Base-by-base conservation (phyloP, 2,797 vertebrate genomes). In the Sebastes cheni region DNA sequence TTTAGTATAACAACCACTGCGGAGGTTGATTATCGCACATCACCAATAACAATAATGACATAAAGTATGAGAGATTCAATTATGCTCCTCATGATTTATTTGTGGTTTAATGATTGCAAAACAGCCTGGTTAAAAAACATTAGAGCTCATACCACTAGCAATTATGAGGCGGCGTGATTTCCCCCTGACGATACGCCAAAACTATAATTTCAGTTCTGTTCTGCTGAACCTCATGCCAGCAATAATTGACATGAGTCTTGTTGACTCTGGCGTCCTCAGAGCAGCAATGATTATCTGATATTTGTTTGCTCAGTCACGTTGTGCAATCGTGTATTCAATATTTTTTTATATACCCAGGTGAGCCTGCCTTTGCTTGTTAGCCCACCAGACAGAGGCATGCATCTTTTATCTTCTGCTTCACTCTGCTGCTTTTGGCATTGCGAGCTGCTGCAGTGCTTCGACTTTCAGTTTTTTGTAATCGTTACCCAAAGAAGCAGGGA, bases 21-120 rank as follows among this genome's bases (percentile, higher is more conserved):
- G 86, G 80, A 58, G 59, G 80, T 79, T 91, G 79, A 88, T 86
- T 88, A 74, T 90, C 67, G 69, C 87, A 83, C 84, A 79, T 75
- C 87, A 88, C 82, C 88, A 90, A 79, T 89, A 88, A 89, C 75
- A 85, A 87, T 91, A 82, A 93, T 89, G 75, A 88, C 82, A 82
- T 70, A 7, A 87, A 69, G 74, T 87, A 86, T 82, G 75, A 81
- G 75, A 36, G 67, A 85, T 90, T 90, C 82, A 89, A 87, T 92
- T 88, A 88, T 77, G 72, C 76, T 79, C 73, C 83, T 82, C 82
- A 75, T 91, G 84, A 92, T 85, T 89, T 86, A 91, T 91, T 90
- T 84, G 76, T 81, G 59, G 65, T 83, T 77, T 77, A 82, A 84
- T 86, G 79, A 87, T 89, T 71, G 77, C 82, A 77, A 81, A 66